phyloP scores from a whole-genome alignment of 2,888 invertebrate species.

The Tetranychus piercei region DNA sequence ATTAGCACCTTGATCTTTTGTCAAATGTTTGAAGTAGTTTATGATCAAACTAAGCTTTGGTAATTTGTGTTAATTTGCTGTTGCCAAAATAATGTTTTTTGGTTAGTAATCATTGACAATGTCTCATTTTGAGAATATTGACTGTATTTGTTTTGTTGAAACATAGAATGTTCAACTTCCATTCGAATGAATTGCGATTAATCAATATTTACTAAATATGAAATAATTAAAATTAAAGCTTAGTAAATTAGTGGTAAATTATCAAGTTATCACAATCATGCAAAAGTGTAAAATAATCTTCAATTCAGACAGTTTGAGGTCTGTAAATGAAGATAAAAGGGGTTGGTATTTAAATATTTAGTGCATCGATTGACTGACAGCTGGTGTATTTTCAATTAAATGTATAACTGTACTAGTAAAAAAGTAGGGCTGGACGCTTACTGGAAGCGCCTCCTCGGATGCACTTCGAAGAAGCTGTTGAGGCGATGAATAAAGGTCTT shows the following conservation, averaged over 20 bases:
- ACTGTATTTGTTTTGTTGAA: too few relatives aligned
- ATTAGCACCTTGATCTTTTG: too few relatives aligned
- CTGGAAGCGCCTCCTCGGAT: conserved; percentile 12
- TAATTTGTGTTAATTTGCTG: too few relatives aligned
- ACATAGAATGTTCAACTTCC: too few relatives aligned
- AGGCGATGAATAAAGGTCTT: conserved; percentile 14
- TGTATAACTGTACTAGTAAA: not conserved
- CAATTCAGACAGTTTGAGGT: not conserved
- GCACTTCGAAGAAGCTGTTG: conserved; percentile 11
- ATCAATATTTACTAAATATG: too few relatives aligned
- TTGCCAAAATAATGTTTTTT: too few relatives aligned
- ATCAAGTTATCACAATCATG: not conserved
- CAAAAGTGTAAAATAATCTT: not conserved
- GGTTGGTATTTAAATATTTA: not conserved
- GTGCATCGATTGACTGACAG: not conserved
- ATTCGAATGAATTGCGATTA: too few relatives aligned
- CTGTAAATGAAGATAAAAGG: not conserved
- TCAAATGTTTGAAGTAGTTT: too few relatives aligned
- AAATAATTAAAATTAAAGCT: not conserved
- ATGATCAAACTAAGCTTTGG: too few relatives aligned
- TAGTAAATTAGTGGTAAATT: not conserved
- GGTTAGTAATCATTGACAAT: too few relatives aligned
- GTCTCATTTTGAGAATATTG: too few relatives aligned
- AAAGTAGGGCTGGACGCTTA: conserved; percentile 5
- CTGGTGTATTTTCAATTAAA: not conserved